Evolutionary conservation across 2,113 vertebrate genomes (phyloP).

Genomic region (Theristicus caerulescens): DNA sequence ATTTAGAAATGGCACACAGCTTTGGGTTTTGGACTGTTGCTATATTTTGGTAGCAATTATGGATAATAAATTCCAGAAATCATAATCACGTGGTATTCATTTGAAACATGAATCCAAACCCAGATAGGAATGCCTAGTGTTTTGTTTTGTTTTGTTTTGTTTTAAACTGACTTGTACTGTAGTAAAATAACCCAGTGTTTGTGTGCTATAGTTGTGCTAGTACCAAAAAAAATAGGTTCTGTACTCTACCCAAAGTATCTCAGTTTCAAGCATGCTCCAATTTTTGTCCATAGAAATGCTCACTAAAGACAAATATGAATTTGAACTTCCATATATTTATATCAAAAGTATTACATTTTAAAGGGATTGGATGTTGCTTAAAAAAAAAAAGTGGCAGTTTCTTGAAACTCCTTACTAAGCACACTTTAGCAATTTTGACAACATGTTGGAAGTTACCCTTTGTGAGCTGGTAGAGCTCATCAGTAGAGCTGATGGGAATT

Average conservation of each 20-base stretch:
- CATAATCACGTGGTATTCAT: not conserved
- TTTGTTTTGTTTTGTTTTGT: not conserved
- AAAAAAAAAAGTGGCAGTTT: not conserved
- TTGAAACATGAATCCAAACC: not conserved
- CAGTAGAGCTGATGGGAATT: not conserved
- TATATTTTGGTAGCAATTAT: not conserved
- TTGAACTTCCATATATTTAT: not conserved
- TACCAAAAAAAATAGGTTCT: not conserved
- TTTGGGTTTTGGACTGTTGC: accelerated
- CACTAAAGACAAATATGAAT: not conserved
- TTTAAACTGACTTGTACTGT: not conserved
- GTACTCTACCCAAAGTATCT: not conserved
- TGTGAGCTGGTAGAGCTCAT: not conserved
- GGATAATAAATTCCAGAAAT: constrained; percentile 1
- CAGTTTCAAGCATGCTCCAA: not conserved
- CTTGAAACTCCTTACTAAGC: not conserved
- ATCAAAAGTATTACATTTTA: not conserved
- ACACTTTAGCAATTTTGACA: not conserved
- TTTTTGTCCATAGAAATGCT: not conserved
- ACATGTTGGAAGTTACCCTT: not conserved
- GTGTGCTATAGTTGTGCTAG: not conserved
- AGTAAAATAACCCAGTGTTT: not conserved
- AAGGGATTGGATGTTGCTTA: not conserved
- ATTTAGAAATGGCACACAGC: not conserved
- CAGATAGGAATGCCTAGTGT: not conserved